Percentiles rank a stretch among this genome's conserved stretches.
These are phyloP conservation scores for Pachyseris speciosa DNA, from an alignment of 64 coral and sea anemone species.

Conservation along the genomic window DNA sequence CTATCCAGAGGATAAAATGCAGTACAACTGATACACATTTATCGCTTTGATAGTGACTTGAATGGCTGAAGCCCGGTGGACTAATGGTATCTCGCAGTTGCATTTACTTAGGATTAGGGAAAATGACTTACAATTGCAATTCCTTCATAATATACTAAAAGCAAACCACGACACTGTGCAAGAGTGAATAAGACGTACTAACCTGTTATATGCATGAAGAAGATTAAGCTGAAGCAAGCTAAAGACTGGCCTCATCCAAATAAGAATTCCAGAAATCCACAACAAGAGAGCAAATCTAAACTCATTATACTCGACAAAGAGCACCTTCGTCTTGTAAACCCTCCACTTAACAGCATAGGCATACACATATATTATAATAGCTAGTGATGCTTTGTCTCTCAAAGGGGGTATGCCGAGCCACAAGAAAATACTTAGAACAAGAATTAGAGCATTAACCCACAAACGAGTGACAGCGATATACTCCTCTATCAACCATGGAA, in stretches of 20 bases:
- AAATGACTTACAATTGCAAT: no score
- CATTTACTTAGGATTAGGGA: no score
- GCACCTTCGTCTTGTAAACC: conserved; percentile 59
- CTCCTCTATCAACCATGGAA: conserved; percentile 75
- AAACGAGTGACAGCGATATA: conserved; percentile 59
- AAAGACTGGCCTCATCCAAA: conserved; percentile 58
- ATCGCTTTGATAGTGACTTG: no score
- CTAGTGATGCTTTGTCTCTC: conserved; percentile 47
- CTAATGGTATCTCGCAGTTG: no score
- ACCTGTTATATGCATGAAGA: conserved; percentile 66
- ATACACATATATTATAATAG: conserved; percentile 47
- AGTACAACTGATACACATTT: no score
- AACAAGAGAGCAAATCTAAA: not conserved
- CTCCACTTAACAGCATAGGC: conserved; percentile 78
- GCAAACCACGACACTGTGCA: no score
- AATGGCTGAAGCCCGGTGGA: no score
- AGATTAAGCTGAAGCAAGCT: conserved; percentile 50
- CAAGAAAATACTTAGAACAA: conserved; percentile 62
- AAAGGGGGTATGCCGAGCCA: conserved; percentile 77
- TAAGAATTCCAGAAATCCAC: conserved; percentile 59
- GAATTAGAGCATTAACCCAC: conserved; percentile 64
- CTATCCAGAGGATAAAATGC: no score
- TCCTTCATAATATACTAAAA: no score
- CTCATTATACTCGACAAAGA: not conserved
- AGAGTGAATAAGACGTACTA: not conserved